phyloP scores from a whole-genome alignment of 2,113 vertebrate genomes.

The Mohoua ochrocephala region DNA sequence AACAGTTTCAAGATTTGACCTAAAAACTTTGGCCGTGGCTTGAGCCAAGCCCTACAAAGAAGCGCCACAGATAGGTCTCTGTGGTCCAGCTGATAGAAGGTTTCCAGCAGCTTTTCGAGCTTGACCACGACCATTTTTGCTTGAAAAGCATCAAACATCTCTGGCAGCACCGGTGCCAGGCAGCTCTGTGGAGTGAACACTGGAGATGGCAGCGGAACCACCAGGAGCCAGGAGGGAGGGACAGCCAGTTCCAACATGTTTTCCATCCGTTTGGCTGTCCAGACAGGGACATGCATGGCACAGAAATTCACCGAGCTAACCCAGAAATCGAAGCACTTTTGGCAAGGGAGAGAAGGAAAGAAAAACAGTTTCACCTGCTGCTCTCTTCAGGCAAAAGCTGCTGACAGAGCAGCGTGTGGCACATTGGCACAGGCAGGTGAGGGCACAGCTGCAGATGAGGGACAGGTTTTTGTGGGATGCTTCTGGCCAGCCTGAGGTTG shows the following conservation, averaged over 20 bases:
- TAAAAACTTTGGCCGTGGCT: background rate
- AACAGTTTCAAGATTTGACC: background rate
- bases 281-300: background rate
- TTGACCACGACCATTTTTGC: background rate
- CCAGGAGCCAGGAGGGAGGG: constrained; percentile 21
- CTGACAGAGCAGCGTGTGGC: background rate
- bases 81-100: background rate
- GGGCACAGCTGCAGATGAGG: background rate
- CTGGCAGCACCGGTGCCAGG: background rate
- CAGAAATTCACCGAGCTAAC: constrained; percentile 11
- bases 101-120: background rate
- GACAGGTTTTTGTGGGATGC: background rate
- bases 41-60: background rate
- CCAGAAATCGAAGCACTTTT: background rate
- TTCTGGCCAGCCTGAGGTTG: background rate
- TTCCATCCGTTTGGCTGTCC: constrained; percentile 12
- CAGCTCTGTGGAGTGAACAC: background rate
- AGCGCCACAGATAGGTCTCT: background rate
- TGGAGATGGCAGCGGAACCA: background rate
- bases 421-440: background rate
- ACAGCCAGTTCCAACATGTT: constrained; percentile 29
- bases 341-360: background rate
- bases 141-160: background rate
- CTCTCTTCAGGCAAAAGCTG: background rate
- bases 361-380: constrained; percentile 28